Conservation (phyloP, 2,888 invertebrate species). For the Ochropleura plecta region DNA sequence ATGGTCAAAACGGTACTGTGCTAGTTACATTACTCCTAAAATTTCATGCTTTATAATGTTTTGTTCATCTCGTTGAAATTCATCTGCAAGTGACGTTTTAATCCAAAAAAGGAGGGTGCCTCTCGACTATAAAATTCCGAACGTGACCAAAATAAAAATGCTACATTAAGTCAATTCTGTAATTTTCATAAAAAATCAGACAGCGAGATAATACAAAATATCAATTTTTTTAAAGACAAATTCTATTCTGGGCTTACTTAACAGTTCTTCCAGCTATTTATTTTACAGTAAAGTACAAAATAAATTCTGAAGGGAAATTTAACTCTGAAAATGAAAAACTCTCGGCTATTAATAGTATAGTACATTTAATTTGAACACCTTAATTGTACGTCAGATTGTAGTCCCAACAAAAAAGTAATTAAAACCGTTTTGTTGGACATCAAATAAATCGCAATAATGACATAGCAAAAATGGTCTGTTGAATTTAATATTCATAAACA, state of each 20-base stretch:
- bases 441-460: slow-evolving; percentile 78
- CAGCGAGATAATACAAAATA: slow-evolving; percentile 38
- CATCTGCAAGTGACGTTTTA: slow-evolving; percentile 86
- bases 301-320: not conserved
- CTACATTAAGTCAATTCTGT: slow-evolving; percentile 62
- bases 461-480: slow-evolving; percentile 73
- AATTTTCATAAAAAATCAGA: slow-evolving; percentile 53
- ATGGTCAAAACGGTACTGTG: fast-evolving
- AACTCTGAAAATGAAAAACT: not conserved
- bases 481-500: slow-evolving; percentile 54
- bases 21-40: not conserved
- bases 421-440: slow-evolving; percentile 74
- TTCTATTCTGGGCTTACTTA: slow-evolving; percentile 3
- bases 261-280: slow-evolving; percentile 8
- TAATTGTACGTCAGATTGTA: slow-evolving; percentile 8
- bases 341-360: not conserved
- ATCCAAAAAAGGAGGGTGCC: slow-evolving; percentile 78
- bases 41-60: slow-evolving; percentile 53
- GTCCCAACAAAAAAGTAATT: slow-evolving; percentile 79
- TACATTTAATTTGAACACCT: not conserved
- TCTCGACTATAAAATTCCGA: slow-evolving; percentile 79
- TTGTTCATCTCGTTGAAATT: slow-evolving; percentile 76
- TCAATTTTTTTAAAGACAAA: slow-evolving; percentile 15
- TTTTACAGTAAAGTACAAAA: not conserved
- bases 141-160: slow-evolving; percentile 85